Evolutionary conservation across 1,140 invertebrate genomes (phyloP), one percentile per base, ranked within the genome.

Genomic region (Anastrepha ludens): DNA sequence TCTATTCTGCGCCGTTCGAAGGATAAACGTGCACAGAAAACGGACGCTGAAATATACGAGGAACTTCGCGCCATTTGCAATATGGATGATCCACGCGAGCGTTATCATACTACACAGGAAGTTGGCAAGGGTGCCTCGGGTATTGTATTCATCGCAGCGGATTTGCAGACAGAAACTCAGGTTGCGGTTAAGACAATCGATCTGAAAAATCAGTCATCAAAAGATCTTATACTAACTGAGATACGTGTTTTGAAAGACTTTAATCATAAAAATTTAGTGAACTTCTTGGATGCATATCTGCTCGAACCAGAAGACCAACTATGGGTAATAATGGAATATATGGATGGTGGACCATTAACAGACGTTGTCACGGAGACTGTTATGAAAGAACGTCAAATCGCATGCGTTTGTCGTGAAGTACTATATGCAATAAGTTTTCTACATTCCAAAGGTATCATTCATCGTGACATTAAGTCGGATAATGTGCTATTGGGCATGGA

Each of bases 121-220:
- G 96, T 99, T 88, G 98, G 98, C 17, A 97, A 96, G 62, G 97
- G 97, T 64, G 97, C 97, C 70, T 97, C 98, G 41, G 98, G 98
- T 74, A 98, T 97, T 64, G 98, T 99, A 4, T 99, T 97, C 93
- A 98, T 97, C 88, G 98, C 98, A 0, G 96, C 95, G 59, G 97
- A 99, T 93, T 95, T 96, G 64, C 95, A 95, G 58, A 96, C 96
- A 44, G 95, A 96, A 74, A 94, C 96, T 13, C 96, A 96, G 93
- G 98, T 99, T 8, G 98, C 98, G 7, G 97, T 99, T 87, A 99
- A 99, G 94, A 98, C 98, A 90, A 99, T 99, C 94, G 98, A 99
- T 94, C 94, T 99, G 90, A 96, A 96, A 8, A 98, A 98, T 93
- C 98, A 99, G 92, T 97, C 97, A 62, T 98, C 98, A 91, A 99